A percentile compares a stretch with the other conserved stretches of the same genome.
Conservation (phyloP, 2,113 vertebrate genomes). For the Platysteira castanea region DNA sequence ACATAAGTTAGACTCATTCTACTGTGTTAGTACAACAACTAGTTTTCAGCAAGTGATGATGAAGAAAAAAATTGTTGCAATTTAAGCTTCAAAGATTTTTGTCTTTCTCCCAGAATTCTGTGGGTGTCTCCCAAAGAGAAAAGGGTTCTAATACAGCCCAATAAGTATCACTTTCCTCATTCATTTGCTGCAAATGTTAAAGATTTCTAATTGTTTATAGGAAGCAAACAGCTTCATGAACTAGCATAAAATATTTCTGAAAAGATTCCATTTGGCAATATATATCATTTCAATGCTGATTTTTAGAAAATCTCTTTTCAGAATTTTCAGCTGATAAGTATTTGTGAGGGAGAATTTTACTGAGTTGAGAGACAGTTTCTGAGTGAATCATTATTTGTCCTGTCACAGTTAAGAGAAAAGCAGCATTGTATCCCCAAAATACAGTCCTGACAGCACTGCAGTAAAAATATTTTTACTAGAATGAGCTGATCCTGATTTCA, state of each 20-base stretch:
- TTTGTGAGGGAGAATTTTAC: neutral
- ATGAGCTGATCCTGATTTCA: neutral
- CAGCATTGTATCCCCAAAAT: neutral
- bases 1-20: neutral
- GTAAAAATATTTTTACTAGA: neutral
- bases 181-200: neutral
- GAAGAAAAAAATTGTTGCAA: neutral
- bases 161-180: neutral
- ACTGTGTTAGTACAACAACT: neutral
- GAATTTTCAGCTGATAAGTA: neutral
- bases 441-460: neutral
- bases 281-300: neutral
- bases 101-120: neutral
- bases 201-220: neutral
- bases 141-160: neutral
- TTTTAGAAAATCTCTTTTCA: neutral
- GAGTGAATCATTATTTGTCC: neutral
- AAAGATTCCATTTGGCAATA: neutral
- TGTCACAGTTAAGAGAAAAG: neutral
- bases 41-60: neutral
- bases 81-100: neutral
- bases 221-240: neutral
- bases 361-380: neutral
- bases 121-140: neutral
- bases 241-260: neutral